Evolutionary conservation across 1,140 invertebrate genomes (phyloP), one percentile per base, ranked within the genome.

Genomic region (Agrypnia vestita): DNA sequence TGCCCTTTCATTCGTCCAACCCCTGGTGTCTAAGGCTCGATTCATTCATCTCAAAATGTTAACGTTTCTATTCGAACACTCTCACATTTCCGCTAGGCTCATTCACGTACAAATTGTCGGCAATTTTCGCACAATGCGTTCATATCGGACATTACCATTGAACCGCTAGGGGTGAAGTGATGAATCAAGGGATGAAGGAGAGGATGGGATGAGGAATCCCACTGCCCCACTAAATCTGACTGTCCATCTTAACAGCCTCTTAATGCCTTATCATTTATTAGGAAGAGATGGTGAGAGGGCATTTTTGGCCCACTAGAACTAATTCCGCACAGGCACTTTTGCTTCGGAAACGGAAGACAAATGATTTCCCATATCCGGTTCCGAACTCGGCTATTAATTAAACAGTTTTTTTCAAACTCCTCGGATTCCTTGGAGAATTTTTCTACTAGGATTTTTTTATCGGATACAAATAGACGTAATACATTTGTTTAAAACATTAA

Each of bases 191-290:
- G 51, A 73, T 13, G 69, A 73, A 44, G 35, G 43, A 64, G 21
- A 25, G 61, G 3, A 17, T 17, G 25, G 69, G 69, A 35, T 11
- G 12, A 21, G 43, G 47, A 73, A 51, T 53, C 47, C 69, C 21
- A 13, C 69, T 13, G 69, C 69, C 49, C 67, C 69, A n/a, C 47
- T 73, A 73, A 73, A 73, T 73, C 69, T 73, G 17, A 51, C 69
- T 55, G 69, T 73, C 69, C 35, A 73, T 73, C 69, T 43, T 73
- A 73, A 73, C 69, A 15, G 69, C 69, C 69, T 69, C 69, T 73
- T 25, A 73, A 73, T 73, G 51, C 47, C 69, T 25, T n/a, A 73
- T 73, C 69, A 73, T 73, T 73, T 73, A 73, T 73, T 73, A 73
- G 47, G 17, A 25, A 47, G n/a, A 35, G 53, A 73, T 53, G 21